A percentile compares a stretch with the other conserved stretches of the same genome.
Conservation (phyloP, 2,113 vertebrate species). For the Chlorodrepanis virens region DNA sequence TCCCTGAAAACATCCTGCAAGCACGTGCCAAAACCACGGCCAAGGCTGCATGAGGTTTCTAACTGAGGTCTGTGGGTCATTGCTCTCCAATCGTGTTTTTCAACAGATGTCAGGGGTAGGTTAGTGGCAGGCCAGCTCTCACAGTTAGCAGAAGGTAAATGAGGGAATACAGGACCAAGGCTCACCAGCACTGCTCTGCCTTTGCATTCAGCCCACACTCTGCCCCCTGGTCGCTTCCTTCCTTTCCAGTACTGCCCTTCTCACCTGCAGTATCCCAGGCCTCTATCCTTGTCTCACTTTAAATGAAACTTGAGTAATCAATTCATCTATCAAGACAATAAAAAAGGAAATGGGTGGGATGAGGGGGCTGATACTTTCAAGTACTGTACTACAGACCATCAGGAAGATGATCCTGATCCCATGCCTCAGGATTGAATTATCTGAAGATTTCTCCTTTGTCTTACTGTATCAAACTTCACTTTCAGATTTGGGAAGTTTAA, state of each 20-base stretch:
- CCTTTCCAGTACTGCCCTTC: background rate
- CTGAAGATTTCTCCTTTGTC: background rate
- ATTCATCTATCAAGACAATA: background rate
- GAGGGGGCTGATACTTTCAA: background rate
- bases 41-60: background rate
- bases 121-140: background rate
- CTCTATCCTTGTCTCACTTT: background rate
- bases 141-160: rapidly evolving
- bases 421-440: background rate
- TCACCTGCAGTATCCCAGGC: background rate
- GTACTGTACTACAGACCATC: background rate
- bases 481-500: background rate
- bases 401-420: background rate
- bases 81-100: background rate
- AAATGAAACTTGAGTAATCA: background rate
- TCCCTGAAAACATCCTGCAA: background rate
- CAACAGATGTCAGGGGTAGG: background rate
- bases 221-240: background rate
- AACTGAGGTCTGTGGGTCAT: background rate
- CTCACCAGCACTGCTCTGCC: background rate
- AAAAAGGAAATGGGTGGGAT: background rate
- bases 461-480: background rate
- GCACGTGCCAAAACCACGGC: background rate
- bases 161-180: background rate
- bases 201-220: rapidly evolving